Evolutionary conservation across 92 coral and sea anemone genomes (phyloP), one percentile per base, ranked within the genome.

Genomic region (Scolanthus callimorphus): DNA sequence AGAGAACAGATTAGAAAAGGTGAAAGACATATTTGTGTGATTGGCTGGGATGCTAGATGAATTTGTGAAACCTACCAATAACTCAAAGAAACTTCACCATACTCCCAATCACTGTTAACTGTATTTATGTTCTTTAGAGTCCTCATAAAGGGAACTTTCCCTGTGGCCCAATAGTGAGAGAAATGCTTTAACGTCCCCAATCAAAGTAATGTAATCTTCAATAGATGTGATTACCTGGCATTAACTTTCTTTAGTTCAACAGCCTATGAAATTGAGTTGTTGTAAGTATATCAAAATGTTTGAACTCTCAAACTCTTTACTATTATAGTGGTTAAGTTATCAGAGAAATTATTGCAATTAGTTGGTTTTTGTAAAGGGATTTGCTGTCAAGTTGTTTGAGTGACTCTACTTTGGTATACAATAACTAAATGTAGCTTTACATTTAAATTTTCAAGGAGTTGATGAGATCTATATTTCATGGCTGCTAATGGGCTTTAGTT

Each of bases 91-190:
- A 64, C 29, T 67, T 71, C 45, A 55, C 27, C 77, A 58, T 53
- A 64, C 85, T 83, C 79, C 77, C 90, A 87, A 77, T 77, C 96
- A 83, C 43, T 77, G 53, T 68, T 78, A 79, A 81, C 82, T 52
- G 79, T 67, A 70, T 77, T 71, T 62, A 63, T 78, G 53, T 71
- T 71, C 58, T 73, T 39, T 39, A 50, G 49, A 60, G 51, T 46
- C 55, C 63, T 29, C 74, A 60, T 49, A 68, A 64, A 57, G 29
- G 49, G 61, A 27, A 29, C 27, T 30, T 53, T 63, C 52, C 25
- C 59, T 0, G 12, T 17, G 3, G 62, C 63, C 86, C 91, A 85
- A 79, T 85, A 59, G 65, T 69, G 45, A 69, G 25, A 27, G 27
- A 43, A 80, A 63, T 51, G 26, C 63, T 15, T 41, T 31, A 39